Conservation (phyloP, 2,888 invertebrate genomes). For the Dicyrtomina minuta region DNA sequence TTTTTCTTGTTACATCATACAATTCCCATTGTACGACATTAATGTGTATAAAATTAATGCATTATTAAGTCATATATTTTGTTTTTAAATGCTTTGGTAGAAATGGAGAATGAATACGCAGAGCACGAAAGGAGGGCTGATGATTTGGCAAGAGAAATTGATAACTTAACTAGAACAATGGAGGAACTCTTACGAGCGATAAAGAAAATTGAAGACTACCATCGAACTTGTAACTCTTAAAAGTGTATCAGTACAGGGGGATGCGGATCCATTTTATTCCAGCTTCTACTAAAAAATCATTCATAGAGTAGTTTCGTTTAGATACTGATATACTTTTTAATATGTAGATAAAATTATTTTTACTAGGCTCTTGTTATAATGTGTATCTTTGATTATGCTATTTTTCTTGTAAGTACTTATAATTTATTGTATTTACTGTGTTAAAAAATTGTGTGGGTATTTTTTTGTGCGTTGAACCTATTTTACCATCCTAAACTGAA, state of each 20-base stretch:
- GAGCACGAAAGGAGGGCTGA: conserved; percentile 66
- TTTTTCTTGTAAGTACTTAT: not conserved
- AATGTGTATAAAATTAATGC: too few species aligned
- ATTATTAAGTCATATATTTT: too few species aligned
- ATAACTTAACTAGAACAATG: conserved; percentile 66
- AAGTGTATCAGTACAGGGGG: too few species aligned
- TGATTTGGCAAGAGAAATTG: conserved; percentile 64
- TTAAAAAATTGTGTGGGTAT: not conserved
- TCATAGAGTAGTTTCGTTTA: too few species aligned
- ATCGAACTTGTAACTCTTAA: conserved; percentile 62
- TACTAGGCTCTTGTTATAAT: not conserved
- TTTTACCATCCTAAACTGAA: too few species aligned
- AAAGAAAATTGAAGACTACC: conserved; percentile 64
- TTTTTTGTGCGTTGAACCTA: not conserved
- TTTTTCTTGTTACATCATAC: too few species aligned
- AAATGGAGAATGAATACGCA: conserved; percentile 68
- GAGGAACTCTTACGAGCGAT: conserved; percentile 64
- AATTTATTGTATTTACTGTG: not conserved
- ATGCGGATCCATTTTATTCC: too few species aligned
- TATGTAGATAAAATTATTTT: too few species aligned
- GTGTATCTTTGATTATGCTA: not conserved
- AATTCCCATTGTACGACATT: too few species aligned
- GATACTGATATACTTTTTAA: too few species aligned
- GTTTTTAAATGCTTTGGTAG: too few species aligned
- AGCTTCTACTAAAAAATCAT: too few species aligned